A percentile compares a stretch with the other conserved stretches of the same genome.
Conservation (phyloP, 2,888 invertebrate genomes). For the Brenthis daphne region DNA sequence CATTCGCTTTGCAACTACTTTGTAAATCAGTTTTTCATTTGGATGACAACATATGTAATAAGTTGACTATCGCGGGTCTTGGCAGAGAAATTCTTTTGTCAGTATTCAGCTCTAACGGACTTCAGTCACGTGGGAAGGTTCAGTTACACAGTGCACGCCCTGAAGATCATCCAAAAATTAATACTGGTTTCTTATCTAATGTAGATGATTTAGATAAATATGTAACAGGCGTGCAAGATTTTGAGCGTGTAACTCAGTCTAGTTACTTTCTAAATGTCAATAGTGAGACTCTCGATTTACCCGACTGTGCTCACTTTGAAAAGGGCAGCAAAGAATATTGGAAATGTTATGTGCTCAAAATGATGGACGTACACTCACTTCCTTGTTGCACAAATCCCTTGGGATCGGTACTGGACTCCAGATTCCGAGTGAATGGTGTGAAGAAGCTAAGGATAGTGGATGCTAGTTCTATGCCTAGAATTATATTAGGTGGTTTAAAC, state of each 20-base stretch:
- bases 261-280: conserved; percentile 42
- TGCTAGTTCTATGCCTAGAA: conserved; percentile 88
- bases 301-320: conserved; percentile 26
- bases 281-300: conserved; percentile 44
- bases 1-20: conserved; percentile 32
- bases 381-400: conserved; percentile 49
- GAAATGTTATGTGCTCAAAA: conserved; percentile 44
- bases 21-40: conserved; percentile 43
- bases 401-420: conserved; percentile 50
- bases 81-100: conserved; percentile 40
- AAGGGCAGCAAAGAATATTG: conserved; percentile 39
- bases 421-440: conserved; percentile 46
- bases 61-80: conserved; percentile 36
- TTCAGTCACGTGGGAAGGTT: conserved; percentile 77
- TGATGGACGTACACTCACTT: conserved; percentile 47
- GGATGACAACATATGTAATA: conserved; percentile 39
- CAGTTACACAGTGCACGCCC: conserved; percentile 78
- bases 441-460: conserved; percentile 81
- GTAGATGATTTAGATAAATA: conserved; percentile 43
- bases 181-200: conserved; percentile 42
- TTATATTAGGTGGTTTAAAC: conserved; percentile 89
- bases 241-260: conserved; percentile 44
- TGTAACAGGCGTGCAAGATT: conserved; percentile 42
- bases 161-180: conserved; percentile 45
- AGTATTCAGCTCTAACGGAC: conserved; percentile 52